phyloP scores from a whole-genome alignment of 2,797 vertebrate genomes.

The Philypnodon macrostomus region DNA sequence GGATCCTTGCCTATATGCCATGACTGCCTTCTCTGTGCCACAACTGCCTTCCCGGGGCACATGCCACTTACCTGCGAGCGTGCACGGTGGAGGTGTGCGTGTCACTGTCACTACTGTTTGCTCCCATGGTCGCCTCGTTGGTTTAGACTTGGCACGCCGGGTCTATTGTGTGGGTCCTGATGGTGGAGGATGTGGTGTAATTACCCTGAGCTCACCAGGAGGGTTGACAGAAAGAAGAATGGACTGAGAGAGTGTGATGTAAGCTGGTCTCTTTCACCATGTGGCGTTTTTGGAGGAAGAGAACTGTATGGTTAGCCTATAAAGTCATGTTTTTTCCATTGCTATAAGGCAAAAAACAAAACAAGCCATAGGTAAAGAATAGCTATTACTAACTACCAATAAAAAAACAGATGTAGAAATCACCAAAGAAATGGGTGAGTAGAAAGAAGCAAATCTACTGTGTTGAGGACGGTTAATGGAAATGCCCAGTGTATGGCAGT shows the following conservation, averaged over 20 bases:
- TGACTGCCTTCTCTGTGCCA: constrained; percentile 75
- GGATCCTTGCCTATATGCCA: too few species aligned
- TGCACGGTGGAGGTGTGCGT: constrained; percentile 28
- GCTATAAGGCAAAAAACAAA: too few species aligned
- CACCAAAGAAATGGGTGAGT: too few species aligned
- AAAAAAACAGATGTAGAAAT: too few species aligned
- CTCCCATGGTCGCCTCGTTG: constrained; percentile 62
- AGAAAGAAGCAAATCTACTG: too few species aligned
- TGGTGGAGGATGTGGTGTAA: constrained; percentile 72
- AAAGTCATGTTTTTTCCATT: too few species aligned
- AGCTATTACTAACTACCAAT: too few species aligned
- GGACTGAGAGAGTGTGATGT: background rate
- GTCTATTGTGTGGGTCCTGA: constrained; percentile 64
- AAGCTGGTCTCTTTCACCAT: background rate
- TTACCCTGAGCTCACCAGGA: constrained; percentile 65
- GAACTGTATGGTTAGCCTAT: background rate
- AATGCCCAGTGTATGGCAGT: too few species aligned
- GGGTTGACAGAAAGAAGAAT: background rate
- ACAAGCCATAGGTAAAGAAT: too few species aligned
- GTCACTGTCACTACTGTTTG: constrained; percentile 88
- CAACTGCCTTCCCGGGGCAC: constrained; percentile 87
- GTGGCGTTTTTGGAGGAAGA: background rate
- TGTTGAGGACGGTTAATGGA: too few species aligned
- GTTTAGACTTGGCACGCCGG: constrained; percentile 70
- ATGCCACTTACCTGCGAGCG: constrained; percentile 84